These are phyloP conservation scores for Eupeodes latifasciatus DNA, from an alignment of 2,888 invertebrate genomes.

Conservation along the genomic window DNA sequence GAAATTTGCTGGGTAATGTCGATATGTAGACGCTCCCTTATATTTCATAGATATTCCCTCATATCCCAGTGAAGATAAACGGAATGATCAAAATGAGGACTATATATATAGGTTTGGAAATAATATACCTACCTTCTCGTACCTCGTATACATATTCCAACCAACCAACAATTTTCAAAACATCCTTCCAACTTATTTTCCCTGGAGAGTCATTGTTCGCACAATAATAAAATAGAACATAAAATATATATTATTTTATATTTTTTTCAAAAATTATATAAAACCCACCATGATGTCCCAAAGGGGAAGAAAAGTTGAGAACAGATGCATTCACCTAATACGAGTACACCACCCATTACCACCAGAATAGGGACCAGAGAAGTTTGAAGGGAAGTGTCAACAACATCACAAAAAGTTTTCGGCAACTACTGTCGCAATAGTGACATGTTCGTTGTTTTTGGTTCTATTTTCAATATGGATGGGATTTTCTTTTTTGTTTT, in stretches of 20 bases:
- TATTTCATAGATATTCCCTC: conserved; percentile 72
- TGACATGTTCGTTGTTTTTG: conserved; percentile 59
- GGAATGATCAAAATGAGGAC: conserved; percentile 59
- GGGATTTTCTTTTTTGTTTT: neutral
- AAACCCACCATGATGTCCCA: neutral
- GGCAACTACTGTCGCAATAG: conserved; percentile 50
- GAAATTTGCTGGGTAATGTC: conserved; percentile 51
- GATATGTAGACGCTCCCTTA: neutral
- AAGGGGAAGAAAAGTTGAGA: neutral
- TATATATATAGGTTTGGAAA: conserved; percentile 33
- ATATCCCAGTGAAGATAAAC: conserved; percentile 70
- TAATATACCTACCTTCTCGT: conserved; percentile 37
- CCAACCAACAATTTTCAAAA: conserved; percentile 28
- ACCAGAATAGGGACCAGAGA: neutral
- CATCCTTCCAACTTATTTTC: conserved; percentile 49
- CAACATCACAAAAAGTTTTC: conserved; percentile 56
- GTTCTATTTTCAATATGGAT: neutral
- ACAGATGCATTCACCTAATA: conserved; percentile 27
- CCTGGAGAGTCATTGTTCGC: conserved; percentile 41
- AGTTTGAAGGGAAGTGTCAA: conserved; percentile 63
- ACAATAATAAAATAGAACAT: conserved; percentile 62
- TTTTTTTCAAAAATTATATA: conserved; percentile 10
- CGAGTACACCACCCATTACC: neutral
- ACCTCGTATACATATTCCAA: too few species aligned
- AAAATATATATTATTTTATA: conserved; percentile 45